Base-by-base conservation (phyloP, 2,888 invertebrate genomes). In the Synergus umbraculus region DNA sequence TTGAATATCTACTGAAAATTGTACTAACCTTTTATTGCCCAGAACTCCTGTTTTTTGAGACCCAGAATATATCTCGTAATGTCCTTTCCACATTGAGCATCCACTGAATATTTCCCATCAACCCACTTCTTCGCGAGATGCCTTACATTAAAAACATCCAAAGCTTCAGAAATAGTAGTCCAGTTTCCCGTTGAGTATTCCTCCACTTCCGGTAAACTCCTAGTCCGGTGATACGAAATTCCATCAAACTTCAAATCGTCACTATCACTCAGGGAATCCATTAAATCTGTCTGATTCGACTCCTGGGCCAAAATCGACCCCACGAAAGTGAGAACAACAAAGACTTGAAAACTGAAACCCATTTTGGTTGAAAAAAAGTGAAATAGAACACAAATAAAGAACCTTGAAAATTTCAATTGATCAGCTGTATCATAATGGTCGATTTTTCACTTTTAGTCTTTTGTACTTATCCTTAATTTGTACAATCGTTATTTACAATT, bases 61-160 rank as follows among this genome's bases (percentile, higher is more conserved):
- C 88, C 92, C 49, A 88, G 82, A 79, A 92, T 84, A 84, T 89
- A 92, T 73, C 89, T 86, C 22, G 89, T 88, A 29, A 92, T 85
- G 76, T 92, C 91, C 65, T 88, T 88, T 4, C 82, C 87, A 82
- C 92, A 92, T 77, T 90, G 85, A 15, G 81, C 78, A 4, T 85
- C 83, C 8, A 91, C 79, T 0, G 85, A 79, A 65, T 87, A 85
- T 64, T 87, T 84, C 64, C 93, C 92, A 41, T 92, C 91, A 1
- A 86, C 85, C 95, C 95, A 95, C 89, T 94, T 94, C n/a, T 54
- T 82, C 8, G 85, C 89, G 29, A 92, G 87, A 79, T 89, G 85
- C 79, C 84, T 86, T 15, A 88, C 85, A 83, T 88, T 90, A 76
- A 89, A 92, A 65, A 92, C 79, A 76, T 92, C 91, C 79, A 92